A percentile compares a stretch with the other conserved stretches of the same genome.
Evolutionary conservation across 2,797 vertebrate species (phyloP).

Genomic region (Poecilia velifera): DNA sequence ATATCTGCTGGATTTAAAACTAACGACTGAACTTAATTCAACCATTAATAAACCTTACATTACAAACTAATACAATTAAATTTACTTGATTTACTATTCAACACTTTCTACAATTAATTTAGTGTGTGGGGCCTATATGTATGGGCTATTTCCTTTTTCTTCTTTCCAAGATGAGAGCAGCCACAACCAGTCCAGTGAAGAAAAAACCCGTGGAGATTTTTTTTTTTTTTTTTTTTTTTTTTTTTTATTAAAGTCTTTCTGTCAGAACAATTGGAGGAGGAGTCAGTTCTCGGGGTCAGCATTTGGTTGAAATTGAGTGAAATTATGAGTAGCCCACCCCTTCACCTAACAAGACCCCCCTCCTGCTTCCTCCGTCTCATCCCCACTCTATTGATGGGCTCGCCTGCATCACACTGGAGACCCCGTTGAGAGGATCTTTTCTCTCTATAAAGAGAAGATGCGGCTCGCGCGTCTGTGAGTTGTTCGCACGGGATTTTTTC

Average conservation of each 20-base stretch:
- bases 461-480: slow-evolving; percentile 81
- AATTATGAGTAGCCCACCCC: slow-evolving; percentile 78
- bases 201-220: background rate
- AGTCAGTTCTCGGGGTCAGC: slow-evolving; percentile 68
- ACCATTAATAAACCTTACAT: background rate
- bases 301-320: slow-evolving; percentile 78
- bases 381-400: slow-evolving; percentile 71
- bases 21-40: background rate
- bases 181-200: background rate
- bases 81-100: background rate
- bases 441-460: slow-evolving; percentile 86
- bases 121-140: background rate
- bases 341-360: slow-evolving; percentile 63
- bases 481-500: slow-evolving; percentile 77
- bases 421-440: slow-evolving; percentile 83
- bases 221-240: no score
- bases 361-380: slow-evolving; percentile 47
- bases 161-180: background rate
- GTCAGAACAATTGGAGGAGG: slow-evolving; percentile 66
- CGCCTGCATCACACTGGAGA: slow-evolving; percentile 82
- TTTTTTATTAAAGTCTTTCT: slow-evolving; percentile 23
- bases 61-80: background rate
- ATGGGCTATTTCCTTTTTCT: background rate
- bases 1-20: background rate
- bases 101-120: background rate